Conservation (phyloP, 2,113 vertebrate species). For the Pomatostomus ruficeps region DNA sequence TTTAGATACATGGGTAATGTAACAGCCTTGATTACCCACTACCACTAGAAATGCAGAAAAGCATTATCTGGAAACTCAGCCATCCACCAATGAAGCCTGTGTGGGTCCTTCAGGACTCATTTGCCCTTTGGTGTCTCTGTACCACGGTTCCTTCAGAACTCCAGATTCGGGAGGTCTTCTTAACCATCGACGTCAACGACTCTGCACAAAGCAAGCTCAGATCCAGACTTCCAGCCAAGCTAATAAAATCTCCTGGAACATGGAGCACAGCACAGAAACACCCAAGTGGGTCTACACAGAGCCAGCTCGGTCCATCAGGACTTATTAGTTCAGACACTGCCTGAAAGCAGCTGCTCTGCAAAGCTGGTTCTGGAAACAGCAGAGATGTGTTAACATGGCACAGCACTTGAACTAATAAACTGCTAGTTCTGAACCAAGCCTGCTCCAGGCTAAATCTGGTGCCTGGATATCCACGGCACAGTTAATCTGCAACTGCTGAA, state of each 20-base stretch:
- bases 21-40: neutral
- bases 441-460: conserved; percentile 22
- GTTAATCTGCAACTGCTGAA: conserved; percentile 9
- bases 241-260: conserved; percentile 46
- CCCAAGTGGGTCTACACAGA: neutral
- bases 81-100: neutral
- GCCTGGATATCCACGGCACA: neutral
- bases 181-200: neutral
- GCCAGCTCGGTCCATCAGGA: conserved; percentile 43
- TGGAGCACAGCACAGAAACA: conserved; percentile 14
- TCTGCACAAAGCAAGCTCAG: neutral
- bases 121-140: neutral
- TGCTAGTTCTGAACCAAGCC: neutral
- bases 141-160: neutral
- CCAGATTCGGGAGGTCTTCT: neutral
- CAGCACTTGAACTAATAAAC: conserved; percentile 40
- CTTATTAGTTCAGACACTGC: conserved; percentile 33
- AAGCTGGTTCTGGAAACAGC: conserved; percentile 39
- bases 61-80: neutral
- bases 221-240: neutral
- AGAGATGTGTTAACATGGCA: conserved; percentile 54
- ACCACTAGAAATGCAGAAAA: neutral
- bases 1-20: neutral
- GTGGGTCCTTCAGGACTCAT: neutral
- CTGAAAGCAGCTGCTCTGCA: conserved; percentile 46